These are phyloP conservation scores for Tupaia tana DNA, from an alignment of 2,113 vertebrate species.

Conservation along the genomic window DNA sequence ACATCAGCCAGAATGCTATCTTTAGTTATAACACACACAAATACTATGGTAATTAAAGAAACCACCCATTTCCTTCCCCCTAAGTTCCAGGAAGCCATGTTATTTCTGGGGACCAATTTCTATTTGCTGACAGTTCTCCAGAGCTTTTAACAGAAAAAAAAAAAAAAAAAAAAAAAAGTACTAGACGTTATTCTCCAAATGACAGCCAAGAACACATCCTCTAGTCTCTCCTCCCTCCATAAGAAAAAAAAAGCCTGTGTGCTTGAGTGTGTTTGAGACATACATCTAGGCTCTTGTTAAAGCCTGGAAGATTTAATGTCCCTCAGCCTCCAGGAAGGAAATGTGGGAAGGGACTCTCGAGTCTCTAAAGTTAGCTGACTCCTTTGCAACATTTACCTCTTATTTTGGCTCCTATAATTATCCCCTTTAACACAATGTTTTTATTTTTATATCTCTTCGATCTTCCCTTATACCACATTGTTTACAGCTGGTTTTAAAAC, in stretches of 20 bases:
- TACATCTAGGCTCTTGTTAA: conserved; percentile 33
- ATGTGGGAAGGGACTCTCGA: background rate
- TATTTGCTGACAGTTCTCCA: conserved; percentile 63
- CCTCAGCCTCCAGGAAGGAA: background rate
- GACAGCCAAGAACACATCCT: conserved; percentile 44
- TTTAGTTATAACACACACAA: conserved; percentile 65
- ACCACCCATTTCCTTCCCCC: conserved; percentile 80
- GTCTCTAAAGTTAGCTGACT: conserved; percentile 58
- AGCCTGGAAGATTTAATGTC: conserved; percentile 26
- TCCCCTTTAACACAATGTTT: conserved; percentile 64
- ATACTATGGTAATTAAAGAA: conserved; percentile 77
- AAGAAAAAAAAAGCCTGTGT: background rate
- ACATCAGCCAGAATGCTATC: conserved; percentile 67
- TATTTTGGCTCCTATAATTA: conserved; percentile 65
- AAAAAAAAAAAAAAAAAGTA: conserved; percentile 58
- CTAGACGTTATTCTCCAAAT: conserved; percentile 35
- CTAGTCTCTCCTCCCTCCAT: background rate
- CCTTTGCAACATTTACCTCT: conserved; percentile 38
- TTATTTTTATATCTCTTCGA: conserved; percentile 74
- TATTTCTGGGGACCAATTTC: conserved; percentile 74
- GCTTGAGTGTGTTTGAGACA: conserved; percentile 10
- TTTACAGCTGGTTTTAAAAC: conserved; percentile 65
- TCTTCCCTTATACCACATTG: conserved; percentile 50
- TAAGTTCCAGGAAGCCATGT: conserved; percentile 77
- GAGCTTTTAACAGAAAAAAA: conserved; percentile 41